Evolutionary conservation across 2,888 invertebrate genomes (phyloP).

Genomic region (Trichopria drosophilae): DNA sequence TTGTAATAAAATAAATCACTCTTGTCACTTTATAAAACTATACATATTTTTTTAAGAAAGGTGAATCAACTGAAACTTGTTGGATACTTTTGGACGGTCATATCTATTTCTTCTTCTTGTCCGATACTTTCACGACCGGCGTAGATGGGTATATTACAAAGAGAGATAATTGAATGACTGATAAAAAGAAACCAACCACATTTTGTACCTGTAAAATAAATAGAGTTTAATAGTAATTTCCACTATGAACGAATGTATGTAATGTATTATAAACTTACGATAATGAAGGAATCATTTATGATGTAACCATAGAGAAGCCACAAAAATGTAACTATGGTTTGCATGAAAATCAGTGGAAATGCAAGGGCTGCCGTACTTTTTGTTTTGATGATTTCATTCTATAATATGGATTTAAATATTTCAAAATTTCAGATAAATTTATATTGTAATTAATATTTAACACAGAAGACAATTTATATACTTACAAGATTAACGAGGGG

Average conservation of each 20-base stretch:
- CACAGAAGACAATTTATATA: slow-evolving; percentile 34
- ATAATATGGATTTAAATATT: slow-evolving; percentile 19
- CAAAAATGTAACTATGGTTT: slow-evolving; percentile 74
- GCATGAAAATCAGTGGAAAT: slow-evolving; percentile 83
- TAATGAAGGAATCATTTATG: slow-evolving; percentile 73
- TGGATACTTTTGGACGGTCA: not conserved
- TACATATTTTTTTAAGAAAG: no score
- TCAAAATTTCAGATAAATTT: slow-evolving; percentile 17
- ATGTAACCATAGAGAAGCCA: slow-evolving; percentile 84
- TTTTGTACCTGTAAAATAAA: slow-evolving; percentile 71
- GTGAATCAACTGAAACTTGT: no score
- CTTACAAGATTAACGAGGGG: slow-evolving; percentile 73
- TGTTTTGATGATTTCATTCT: slow-evolving; percentile 77
- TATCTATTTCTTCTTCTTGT: slow-evolving; percentile 1
- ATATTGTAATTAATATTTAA: slow-evolving; percentile 15
- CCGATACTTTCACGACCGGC: no score
- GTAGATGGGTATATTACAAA: slow-evolving; percentile 70
- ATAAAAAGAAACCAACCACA: slow-evolving; percentile 66
- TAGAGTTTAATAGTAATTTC: slow-evolving; percentile 24
- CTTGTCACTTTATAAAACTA: no score
- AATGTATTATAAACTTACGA: slow-evolving; percentile 64
- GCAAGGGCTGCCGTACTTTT: slow-evolving; percentile 86
- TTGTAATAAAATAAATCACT: no score
- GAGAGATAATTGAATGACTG: slow-evolving; percentile 67
- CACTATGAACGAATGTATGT: not conserved